phyloP scores from a whole-genome alignment of 2,797 vertebrate genomes.

The Periophthalmus magnuspinnatus region DNA sequence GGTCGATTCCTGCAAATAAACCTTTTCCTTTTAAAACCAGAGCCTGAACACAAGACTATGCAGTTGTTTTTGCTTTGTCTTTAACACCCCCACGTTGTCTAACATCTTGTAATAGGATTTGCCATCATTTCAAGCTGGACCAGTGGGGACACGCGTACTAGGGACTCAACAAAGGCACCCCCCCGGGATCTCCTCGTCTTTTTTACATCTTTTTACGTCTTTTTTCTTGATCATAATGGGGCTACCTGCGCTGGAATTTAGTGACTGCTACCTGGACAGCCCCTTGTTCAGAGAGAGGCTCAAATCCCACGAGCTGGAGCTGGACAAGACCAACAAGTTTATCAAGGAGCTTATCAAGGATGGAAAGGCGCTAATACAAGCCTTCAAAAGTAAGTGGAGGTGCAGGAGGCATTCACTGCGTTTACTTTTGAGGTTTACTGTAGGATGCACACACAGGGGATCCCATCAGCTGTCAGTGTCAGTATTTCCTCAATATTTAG shows the following conservation, averaged over 20 bases:
- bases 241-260: slow-evolving; percentile 83
- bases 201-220: slow-evolving; percentile 6
- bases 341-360: slow-evolving; percentile 88
- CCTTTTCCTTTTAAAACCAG: too few species aligned
- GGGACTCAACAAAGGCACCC: slow-evolving; percentile 3
- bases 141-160: slow-evolving; percentile 15
- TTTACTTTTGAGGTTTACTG: background rate
- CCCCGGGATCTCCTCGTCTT: slow-evolving; percentile 21
- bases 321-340: slow-evolving; percentile 86
- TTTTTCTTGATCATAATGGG: slow-evolving; percentile 70
- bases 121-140: slow-evolving; percentile 45
- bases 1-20: slow-evolving; percentile 14
- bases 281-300: slow-evolving; percentile 82
- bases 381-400: slow-evolving; percentile 78
- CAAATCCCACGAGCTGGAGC: slow-evolving; percentile 82
- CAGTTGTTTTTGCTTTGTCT: slow-evolving; percentile 1
- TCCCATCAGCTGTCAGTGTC: too few species aligned
- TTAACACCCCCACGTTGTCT: slow-evolving; percentile 38
- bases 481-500: too few species aligned
- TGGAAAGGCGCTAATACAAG: slow-evolving; percentile 80
- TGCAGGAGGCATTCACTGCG: background rate
- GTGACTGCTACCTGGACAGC: slow-evolving; percentile 84
- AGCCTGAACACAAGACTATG: slow-evolving; percentile 25
- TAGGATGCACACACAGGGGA: too few species aligned
- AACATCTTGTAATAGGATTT: slow-evolving; percentile 60